phyloP scores from a whole-genome alignment of 2,113 vertebrate species.

The Rhadina sibilatrix region DNA sequence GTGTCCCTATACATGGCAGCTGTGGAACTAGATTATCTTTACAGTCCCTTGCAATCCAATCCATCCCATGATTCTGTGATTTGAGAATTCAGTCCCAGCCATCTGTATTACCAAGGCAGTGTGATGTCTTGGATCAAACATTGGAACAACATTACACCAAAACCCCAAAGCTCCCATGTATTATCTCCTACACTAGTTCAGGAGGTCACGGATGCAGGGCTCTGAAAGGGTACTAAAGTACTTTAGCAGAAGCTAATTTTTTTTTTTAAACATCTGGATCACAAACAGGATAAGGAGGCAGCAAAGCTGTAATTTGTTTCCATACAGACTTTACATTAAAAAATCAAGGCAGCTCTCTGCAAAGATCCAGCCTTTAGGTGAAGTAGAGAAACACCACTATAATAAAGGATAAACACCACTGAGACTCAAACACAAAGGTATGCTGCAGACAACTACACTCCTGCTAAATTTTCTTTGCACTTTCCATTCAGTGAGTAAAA shows the following conservation, averaged over 20 bases:
- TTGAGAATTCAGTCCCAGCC: not conserved
- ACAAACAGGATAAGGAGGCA: not conserved
- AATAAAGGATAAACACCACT: not conserved
- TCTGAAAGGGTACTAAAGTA: not conserved
- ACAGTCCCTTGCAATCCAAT: not conserved
- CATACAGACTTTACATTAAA: not conserved
- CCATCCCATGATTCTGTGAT: not conserved
- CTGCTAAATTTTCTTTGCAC: not conserved
- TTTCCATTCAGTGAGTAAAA: not conserved
- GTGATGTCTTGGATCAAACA: rapidly evolving
- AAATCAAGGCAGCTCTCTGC: not conserved
- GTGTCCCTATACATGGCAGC: rapidly evolving
- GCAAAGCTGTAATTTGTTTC: not conserved
- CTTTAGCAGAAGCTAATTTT: not conserved
- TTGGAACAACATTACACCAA: not conserved
- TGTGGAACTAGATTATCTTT: not conserved
- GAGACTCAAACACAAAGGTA: not conserved
- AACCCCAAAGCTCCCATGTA: not conserved
- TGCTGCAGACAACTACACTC: not conserved
- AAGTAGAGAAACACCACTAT: not conserved
- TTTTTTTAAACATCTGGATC: not conserved
- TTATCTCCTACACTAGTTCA: not conserved
- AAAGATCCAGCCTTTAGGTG: not conserved
- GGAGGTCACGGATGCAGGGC: not conserved
- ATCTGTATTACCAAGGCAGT: not conserved